A percentile compares a stretch with the other conserved stretches of the same genome.
These are phyloP conservation scores for Anagyrus pseudococci DNA, from an alignment of 2,888 invertebrate genomes.

Conservation along the genomic window DNA sequence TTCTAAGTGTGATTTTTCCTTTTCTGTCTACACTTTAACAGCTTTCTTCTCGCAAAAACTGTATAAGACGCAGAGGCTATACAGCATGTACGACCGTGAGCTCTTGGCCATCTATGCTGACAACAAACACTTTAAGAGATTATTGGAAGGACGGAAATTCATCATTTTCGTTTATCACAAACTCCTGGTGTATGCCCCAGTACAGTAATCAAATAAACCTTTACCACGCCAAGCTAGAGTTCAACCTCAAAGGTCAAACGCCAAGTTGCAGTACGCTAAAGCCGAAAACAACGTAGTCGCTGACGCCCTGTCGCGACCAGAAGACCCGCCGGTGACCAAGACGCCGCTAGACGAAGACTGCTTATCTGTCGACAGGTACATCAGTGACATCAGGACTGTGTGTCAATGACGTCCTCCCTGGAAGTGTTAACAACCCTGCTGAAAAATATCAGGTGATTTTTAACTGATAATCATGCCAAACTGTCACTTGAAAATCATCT, in stretches of 20 bases:
- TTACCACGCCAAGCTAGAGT: background rate
- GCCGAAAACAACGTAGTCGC: background rate
- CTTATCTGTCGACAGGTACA: too few species aligned
- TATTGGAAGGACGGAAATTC: conserved; percentile 35
- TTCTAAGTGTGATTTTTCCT: too few species aligned
- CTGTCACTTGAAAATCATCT: too few species aligned
- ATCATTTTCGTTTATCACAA: conserved; percentile 35
- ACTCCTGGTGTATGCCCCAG: background rate
- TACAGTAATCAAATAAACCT: background rate
- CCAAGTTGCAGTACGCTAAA: background rate
- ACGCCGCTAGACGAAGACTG: too few species aligned
- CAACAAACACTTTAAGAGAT: conserved; percentile 38
- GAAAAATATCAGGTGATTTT: too few species aligned
- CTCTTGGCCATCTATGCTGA: conserved; percentile 42
- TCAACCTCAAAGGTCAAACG: background rate
- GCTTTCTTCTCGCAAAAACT: conserved; percentile 42
- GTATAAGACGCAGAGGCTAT: conserved; percentile 39
- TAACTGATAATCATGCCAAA: too few species aligned
- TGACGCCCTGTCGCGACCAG: background rate
- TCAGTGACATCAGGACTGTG: too few species aligned
- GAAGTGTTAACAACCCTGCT: too few species aligned
- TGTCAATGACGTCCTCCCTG: too few species aligned
- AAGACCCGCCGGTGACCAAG: too few species aligned
- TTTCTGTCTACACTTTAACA: conserved; percentile 33
- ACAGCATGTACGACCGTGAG: conserved; percentile 44